Base-by-base conservation (phyloP, 2,888 invertebrate genomes). In the Ormyrus labotus region DNA sequence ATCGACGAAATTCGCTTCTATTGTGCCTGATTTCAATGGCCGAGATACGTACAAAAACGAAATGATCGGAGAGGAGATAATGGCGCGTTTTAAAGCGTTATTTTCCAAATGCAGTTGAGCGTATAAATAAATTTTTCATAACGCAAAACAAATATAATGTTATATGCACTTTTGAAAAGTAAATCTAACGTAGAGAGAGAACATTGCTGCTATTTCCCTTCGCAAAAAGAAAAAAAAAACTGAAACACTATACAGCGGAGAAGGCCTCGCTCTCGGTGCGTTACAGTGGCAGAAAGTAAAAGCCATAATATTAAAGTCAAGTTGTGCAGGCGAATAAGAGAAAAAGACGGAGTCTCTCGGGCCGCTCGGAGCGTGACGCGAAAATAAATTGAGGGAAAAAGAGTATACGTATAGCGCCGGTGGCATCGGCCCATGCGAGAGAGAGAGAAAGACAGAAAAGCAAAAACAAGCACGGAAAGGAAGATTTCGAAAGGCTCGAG, bases 331-430 rank as follows among this genome's bases (percentile, higher is more conserved):
- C 11, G 68, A 53, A 8, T 55, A 45, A 55, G 68, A 45, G n/a
- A 68, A 45, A 64, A 55, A 55, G 55, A 55, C 7, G 55, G 68
- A 19, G 57, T 53, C 53, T 68, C 45, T 45, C 55, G 55, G 55
- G 55, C 55, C 53, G 45, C 68, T n/a, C 55, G 55, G 45, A 51
- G 68, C 68, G 68, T 68, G 68, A 68, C 55, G 55, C 19, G 71
- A 71, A 71, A 71, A 60, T 50, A 61, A 71, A 51, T 71, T 47
- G 48, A 13, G n/a, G 60, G 55, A 55, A 69, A 55, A 61, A 48
- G 58, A 71, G 71, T 51, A 11, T 51, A 11, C 4, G 34, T 4
- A 34, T 4, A 34, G 4, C 34, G 34, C n/a, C 48, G 6, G 48
- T 19, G 6, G 48, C 68, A 68, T 6, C 45, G 55, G 34, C 9